A percentile compares a stretch with the other conserved stretches of the same genome.
phyloP scores from a whole-genome alignment of 2,888 invertebrate species.

The Rhingia rostrata region DNA sequence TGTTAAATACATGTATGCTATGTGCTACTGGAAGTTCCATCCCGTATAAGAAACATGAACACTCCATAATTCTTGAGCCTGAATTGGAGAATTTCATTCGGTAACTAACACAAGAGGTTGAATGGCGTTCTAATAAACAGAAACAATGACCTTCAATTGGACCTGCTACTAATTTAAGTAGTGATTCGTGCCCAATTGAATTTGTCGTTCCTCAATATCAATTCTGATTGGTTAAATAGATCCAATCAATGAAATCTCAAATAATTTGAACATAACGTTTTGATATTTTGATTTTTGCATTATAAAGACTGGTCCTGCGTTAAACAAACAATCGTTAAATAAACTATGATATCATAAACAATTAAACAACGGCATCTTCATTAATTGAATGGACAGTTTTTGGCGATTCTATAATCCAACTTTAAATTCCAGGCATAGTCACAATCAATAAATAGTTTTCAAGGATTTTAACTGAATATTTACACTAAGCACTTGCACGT shows the following conservation, averaged over 20 bases:
- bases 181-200: not conserved
- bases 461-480: not conserved
- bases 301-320: too few species aligned
- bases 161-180: not conserved
- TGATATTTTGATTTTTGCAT: too few species aligned
- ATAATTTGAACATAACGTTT: too few species aligned
- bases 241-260: too few species aligned
- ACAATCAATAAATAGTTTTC: constrained; percentile 5
- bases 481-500: not conserved
- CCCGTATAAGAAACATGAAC: not conserved
- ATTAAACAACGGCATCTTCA: too few species aligned
- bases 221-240: too few species aligned
- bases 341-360: not conserved
- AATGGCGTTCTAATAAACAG: not conserved
- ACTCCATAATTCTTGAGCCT: not conserved
- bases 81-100: constrained; percentile 1
- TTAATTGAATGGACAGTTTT: not conserved
- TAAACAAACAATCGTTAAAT: too few species aligned
- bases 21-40: too few species aligned
- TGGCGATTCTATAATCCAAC: not conserved
- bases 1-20: too few species aligned
- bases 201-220: not conserved
- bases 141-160: constrained; percentile 24
- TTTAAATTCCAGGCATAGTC: not conserved
- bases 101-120: not conserved